Conservation (phyloP, 2,113 vertebrate genomes). For the Cathartes aura region DNA sequence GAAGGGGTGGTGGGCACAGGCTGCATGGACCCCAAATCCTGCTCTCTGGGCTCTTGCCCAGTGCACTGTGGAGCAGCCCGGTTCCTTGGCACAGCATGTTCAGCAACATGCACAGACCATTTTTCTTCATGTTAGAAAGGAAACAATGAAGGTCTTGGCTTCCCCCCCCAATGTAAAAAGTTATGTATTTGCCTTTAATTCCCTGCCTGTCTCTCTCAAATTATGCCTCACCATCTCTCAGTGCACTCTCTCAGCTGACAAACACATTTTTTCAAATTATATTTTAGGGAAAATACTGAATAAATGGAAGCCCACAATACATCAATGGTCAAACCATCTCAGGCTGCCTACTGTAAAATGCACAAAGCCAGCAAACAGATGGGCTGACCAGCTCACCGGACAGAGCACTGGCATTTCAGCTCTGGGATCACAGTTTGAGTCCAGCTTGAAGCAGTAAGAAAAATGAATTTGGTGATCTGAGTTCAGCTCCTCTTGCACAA, state of each 20-base stretch:
- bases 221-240: not conserved
- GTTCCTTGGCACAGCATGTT: not conserved
- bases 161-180: not conserved
- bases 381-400: not conserved
- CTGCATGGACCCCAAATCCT: not conserved
- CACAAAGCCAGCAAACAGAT: not conserved
- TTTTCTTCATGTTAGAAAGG: not conserved
- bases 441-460: not conserved
- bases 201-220: not conserved
- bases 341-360: not conserved
- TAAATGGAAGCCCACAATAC: not conserved
- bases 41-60: not conserved
- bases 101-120: not conserved
- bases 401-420: not conserved
- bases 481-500: not conserved
- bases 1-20: fast-evolving
- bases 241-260: not conserved
- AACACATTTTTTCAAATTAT: not conserved
- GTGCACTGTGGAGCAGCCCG: not conserved
- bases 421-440: not conserved
- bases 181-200: not conserved
- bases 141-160: not conserved
- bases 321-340: not conserved
- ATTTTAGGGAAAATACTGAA: not conserved
- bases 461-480: not conserved